Conservation (phyloP, 2,797 vertebrate genomes). For the Rhynchonycteris naso region DNA sequence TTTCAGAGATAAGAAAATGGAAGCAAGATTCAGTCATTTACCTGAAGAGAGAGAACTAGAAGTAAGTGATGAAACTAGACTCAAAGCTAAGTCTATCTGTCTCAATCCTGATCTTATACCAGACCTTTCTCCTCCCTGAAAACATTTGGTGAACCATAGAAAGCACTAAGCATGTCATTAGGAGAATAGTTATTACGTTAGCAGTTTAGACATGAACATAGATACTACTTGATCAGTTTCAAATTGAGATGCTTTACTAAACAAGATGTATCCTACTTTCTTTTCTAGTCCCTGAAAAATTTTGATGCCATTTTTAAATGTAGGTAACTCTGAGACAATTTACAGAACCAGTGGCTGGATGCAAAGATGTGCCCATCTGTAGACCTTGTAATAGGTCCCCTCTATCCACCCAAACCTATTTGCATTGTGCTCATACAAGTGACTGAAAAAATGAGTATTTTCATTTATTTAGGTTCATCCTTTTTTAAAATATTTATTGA, state of each 20-base stretch:
- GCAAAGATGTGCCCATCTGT: neutral
- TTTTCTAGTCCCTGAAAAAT: neutral
- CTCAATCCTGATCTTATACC: neutral
- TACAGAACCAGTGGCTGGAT: neutral
- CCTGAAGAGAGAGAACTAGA: neutral
- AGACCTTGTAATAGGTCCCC: neutral
- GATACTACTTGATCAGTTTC: neutral
- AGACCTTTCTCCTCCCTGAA: neutral
- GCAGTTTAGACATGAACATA: neutral
- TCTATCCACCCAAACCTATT: neutral
- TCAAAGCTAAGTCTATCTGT: neutral
- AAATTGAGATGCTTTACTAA: neutral
- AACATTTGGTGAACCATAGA: neutral
- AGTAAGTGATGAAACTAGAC: neutral
- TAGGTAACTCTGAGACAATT: neutral
- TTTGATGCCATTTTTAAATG: neutral
- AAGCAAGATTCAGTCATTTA: neutral
- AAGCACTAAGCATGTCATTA: neutral
- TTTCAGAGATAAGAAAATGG: neutral
- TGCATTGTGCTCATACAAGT: neutral
- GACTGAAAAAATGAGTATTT: constrained; percentile 17
- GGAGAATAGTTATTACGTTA: neutral
- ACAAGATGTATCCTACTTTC: neutral
- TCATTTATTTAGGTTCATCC: neutral
- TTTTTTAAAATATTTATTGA: neutral